Evolutionary conservation across 2,113 vertebrate species (phyloP).

Genomic region (Labrus mixtus): DNA sequence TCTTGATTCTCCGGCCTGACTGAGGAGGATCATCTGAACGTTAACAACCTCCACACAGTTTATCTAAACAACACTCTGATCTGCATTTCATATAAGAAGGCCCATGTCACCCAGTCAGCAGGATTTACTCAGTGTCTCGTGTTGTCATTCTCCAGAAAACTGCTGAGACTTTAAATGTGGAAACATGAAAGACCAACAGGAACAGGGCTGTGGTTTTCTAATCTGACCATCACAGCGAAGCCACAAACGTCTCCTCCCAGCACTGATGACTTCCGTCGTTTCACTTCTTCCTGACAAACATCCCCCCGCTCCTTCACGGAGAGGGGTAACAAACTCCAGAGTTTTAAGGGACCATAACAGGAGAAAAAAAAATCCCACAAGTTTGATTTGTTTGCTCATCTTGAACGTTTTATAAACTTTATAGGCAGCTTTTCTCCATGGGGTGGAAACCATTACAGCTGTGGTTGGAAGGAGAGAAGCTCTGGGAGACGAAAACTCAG

Average conservation of each 20-base stretch:
- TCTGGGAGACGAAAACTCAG: constrained; percentile 9
- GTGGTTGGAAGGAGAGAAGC: constrained; percentile 13
- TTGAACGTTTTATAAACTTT: neutral
- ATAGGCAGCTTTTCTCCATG: neutral
- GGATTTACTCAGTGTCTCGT: neutral
- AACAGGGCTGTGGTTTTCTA: constrained; percentile 46
- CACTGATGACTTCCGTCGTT: constrained; percentile 63
- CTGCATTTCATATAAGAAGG: too few relatives aligned
- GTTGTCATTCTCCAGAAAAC: neutral
- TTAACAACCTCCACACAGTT: neutral
- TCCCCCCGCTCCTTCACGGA: neutral
- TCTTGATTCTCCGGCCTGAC: neutral
- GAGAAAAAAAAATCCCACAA: neutral
- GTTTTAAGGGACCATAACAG: neutral
- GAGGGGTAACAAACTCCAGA: neutral
- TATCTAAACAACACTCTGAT: neutral
- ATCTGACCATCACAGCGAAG: constrained; percentile 51
- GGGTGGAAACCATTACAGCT: constrained; percentile 25
- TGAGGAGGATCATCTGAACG: too few relatives aligned
- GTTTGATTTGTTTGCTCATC: neutral
- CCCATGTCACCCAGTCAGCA: neutral
- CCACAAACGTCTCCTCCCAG: constrained; percentile 47
- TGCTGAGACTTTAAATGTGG: neutral
- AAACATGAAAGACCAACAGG: constrained; percentile 6
- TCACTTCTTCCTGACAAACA: constrained; percentile 60